A percentile compares a stretch with the other conserved stretches of the same genome.
These are phyloP conservation scores for Crax fasciolata DNA, from an alignment of 2,797 vertebrate species.

Conservation along the genomic window DNA sequence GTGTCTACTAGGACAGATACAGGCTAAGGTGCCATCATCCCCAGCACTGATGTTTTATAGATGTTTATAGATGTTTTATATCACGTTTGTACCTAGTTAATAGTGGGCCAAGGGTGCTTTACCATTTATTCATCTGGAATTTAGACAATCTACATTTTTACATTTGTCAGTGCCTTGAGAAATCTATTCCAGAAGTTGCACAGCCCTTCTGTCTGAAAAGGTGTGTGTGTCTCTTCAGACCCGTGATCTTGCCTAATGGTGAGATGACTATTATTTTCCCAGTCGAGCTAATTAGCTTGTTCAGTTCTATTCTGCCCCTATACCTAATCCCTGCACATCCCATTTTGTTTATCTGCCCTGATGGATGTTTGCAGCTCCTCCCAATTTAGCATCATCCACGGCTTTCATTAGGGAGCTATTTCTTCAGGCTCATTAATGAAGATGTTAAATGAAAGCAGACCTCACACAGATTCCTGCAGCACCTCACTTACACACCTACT, in stretches of 20 bases:
- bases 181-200: not conserved
- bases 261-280: not conserved
- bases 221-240: not conserved
- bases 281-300: not conserved
- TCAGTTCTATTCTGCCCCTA: not conserved
- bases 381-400: not conserved
- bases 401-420: conserved; percentile 20
- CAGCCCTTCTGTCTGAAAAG: not conserved
- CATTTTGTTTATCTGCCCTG: not conserved
- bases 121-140: not conserved
- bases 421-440: conserved; percentile 59
- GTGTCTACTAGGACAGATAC: not conserved
- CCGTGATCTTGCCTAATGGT: not conserved
- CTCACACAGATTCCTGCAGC: not conserved
- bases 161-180: not conserved
- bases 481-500: conserved; percentile 32
- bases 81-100: not conserved
- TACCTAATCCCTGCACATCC: not conserved
- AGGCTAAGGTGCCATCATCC: not conserved
- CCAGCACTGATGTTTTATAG: not conserved
- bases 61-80: not conserved
- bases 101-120: not conserved
- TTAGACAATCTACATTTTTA: not conserved
- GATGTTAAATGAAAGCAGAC: conserved; percentile 51
- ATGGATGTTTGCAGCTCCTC: conserved; percentile 6